Percentiles rank a stretch among this genome's conserved stretches.
phyloP scores from a whole-genome alignment of 2,888 invertebrate species.

The Lacanobia oleracea region DNA sequence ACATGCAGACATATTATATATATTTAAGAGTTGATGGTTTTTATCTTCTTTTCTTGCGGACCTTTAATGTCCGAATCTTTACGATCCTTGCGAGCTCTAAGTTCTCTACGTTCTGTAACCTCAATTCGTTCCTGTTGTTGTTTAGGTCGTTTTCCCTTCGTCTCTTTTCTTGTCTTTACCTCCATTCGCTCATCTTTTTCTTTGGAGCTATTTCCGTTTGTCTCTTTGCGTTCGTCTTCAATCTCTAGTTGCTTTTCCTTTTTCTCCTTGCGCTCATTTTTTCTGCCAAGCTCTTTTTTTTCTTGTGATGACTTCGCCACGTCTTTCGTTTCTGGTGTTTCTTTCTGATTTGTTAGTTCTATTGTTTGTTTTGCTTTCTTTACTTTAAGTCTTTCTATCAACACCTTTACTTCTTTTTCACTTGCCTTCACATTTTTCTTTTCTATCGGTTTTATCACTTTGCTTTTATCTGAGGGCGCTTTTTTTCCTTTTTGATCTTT shows the following conservation, averaged over 20 bases:
- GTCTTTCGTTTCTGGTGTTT: neutral
- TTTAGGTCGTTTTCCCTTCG: neutral
- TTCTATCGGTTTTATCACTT: neutral
- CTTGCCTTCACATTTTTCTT: neutral
- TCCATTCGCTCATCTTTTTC: too few relatives aligned
- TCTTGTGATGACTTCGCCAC: too few relatives aligned
- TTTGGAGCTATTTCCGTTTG: too few relatives aligned
- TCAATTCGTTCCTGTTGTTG: neutral
- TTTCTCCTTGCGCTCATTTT: neutral
- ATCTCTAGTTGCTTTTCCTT: neutral
- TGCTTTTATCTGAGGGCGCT: neutral
- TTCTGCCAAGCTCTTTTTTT: too few relatives aligned
- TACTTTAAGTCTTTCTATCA: neutral
- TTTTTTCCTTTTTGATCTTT: neutral
- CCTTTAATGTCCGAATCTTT: neutral
- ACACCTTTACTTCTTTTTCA: neutral
- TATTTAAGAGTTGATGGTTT: neutral
- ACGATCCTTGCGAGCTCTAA: neutral
- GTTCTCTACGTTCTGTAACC: neutral
- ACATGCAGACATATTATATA: neutral
- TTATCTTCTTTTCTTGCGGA: neutral
- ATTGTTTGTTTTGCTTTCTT: too few relatives aligned
- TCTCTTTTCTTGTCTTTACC: neutral
- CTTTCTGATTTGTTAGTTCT: neutral
- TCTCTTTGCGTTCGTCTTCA: too few relatives aligned